A percentile compares a stretch with the other conserved stretches of the same genome.
phyloP scores from a whole-genome alignment of 2,113 vertebrate species.

The Spilogale gracilis region DNA sequence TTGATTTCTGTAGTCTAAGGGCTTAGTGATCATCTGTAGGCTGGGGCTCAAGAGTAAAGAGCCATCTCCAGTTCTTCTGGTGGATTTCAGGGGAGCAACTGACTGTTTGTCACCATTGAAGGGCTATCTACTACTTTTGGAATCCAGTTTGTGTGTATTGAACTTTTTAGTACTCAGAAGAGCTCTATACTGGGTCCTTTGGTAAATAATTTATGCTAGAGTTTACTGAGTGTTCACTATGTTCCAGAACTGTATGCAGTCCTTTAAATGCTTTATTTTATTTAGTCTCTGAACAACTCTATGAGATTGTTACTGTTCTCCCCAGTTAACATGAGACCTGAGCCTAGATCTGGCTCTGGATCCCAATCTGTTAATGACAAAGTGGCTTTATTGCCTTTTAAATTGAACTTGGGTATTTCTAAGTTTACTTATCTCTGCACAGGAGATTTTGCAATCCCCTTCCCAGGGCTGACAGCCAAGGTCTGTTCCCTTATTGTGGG shows the following conservation, averaged over 20 bases:
- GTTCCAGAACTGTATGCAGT: slow-evolving; percentile 23
- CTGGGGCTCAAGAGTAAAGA: not conserved
- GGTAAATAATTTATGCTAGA: slow-evolving; percentile 50
- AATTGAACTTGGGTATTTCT: not conserved
- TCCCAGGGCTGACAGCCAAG: not conserved
- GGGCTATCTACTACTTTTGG: not conserved
- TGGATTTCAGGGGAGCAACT: not conserved
- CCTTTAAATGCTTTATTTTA: slow-evolving; percentile 27
- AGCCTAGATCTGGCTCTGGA: not conserved
- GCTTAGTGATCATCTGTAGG: not conserved
- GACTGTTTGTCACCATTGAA: slow-evolving; percentile 9
- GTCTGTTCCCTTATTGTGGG: slow-evolving; percentile 19
- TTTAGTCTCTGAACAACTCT: slow-evolving; percentile 32
- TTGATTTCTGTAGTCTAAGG: not conserved
- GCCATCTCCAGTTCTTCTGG: not conserved
- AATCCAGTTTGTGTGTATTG: slow-evolving; percentile 27
- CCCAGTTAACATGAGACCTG: slow-evolving; percentile 37
- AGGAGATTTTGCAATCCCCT: not conserved
- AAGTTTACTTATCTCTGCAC: not conserved
- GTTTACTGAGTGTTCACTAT: slow-evolving; percentile 41
- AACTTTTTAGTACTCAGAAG: slow-evolving; percentile 49
- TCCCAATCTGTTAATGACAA: slow-evolving; percentile 28
- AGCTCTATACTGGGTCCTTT: not conserved
- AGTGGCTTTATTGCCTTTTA: slow-evolving; percentile 17
- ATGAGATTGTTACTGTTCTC: slow-evolving; percentile 20